These are phyloP conservation scores for Stenichneumon culpator DNA, from an alignment of 2,888 invertebrate genomes.

Conservation along the genomic window DNA sequence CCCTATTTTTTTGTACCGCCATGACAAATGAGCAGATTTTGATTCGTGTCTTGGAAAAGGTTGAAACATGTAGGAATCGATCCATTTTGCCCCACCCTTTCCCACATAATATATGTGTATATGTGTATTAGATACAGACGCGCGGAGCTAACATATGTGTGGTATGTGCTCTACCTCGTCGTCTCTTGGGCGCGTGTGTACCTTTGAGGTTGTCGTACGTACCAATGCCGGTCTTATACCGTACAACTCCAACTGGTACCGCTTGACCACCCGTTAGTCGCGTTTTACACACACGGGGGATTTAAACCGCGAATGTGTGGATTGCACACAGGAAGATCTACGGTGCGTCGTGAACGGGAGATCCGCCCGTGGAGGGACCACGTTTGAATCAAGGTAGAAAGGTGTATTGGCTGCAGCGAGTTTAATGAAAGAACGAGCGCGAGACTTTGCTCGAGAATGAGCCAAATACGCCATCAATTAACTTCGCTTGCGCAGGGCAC, in stretches of 20 bases:
- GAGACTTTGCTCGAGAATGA: conserved; percentile 2
- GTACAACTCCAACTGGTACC: conserved; percentile 60
- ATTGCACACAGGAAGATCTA: background rate
- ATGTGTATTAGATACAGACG: background rate
- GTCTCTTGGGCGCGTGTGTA: conserved; percentile 11
- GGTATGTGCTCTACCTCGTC: conserved; percentile 20
- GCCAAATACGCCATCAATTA: conserved; percentile 33
- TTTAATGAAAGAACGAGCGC: conserved; percentile 18
- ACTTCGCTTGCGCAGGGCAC: conserved; percentile 4
- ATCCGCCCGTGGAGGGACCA: conserved; percentile 17
- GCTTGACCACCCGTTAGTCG: conserved; percentile 64
- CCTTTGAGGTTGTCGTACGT: conserved; percentile 1
- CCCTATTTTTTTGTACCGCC: too few relatives aligned
- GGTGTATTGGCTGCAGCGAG: background rate
- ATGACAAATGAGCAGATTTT: too few relatives aligned
- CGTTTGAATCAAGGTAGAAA: conserved; percentile 33
- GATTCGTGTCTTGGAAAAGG: too few relatives aligned
- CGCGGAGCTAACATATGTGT: background rate
- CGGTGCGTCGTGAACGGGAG: background rate
- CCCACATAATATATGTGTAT: background rate
- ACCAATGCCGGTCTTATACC: conserved; percentile 45
- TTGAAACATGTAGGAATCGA: too few relatives aligned
- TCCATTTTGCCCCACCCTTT: background rate
- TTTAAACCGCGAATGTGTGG: conserved; percentile 2
- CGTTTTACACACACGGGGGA: conserved; percentile 30